phyloP scores from a whole-genome alignment of 2,888 invertebrate species.

The Eristalis tenax region DNA sequence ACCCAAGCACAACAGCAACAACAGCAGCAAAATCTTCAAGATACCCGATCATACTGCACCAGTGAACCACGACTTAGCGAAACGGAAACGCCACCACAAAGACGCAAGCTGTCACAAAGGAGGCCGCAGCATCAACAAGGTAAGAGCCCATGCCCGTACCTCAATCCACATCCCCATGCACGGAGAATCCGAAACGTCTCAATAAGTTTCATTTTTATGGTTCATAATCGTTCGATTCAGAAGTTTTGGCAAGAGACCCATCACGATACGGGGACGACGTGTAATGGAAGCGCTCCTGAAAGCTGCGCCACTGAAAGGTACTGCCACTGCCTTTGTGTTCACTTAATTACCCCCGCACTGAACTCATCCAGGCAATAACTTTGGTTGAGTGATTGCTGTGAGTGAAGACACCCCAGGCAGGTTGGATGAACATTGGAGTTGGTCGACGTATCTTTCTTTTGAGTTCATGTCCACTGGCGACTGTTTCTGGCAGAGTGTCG shows the following conservation, averaged over 20 bases:
- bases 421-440: background rate
- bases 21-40: constrained; percentile 79
- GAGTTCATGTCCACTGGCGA: background rate
- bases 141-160: constrained; percentile 70
- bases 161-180: background rate
- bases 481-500: constrained; percentile 13
- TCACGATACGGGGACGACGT: background rate
- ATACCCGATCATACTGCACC: constrained; percentile 83
- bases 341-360: constrained; percentile 22
- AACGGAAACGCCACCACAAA: constrained; percentile 84
- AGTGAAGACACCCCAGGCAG: background rate
- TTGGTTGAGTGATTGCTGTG: background rate
- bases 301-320: background rate
- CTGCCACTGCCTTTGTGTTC: constrained; percentile 3
- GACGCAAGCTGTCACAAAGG: constrained; percentile 80
- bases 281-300: background rate
- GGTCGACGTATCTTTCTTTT: background rate
- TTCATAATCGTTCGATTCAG: background rate
- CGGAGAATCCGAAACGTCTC: background rate
- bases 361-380: constrained; percentile 13
- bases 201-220: constrained; percentile 10
- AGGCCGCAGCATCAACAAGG: constrained; percentile 80
- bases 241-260: background rate
- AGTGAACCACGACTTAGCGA: constrained; percentile 86
- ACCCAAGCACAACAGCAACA: constrained; percentile 78